Evolutionary conservation across 2,113 vertebrate genomes (phyloP), one percentile per base, ranked within the genome.

Genomic region (Aphyosemion australe): DNA sequence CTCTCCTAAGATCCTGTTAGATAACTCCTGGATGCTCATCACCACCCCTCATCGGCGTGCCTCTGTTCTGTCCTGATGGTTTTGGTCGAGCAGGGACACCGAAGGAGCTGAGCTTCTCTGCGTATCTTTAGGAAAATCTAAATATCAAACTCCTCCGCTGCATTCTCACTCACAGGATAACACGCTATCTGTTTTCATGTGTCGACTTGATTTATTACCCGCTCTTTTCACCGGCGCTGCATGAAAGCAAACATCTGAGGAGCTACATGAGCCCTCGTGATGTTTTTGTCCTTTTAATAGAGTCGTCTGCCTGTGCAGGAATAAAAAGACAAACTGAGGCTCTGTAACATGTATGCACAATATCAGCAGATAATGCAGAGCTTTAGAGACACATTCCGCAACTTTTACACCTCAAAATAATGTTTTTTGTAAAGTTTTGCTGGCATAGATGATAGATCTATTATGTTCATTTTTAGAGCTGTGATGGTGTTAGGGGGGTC

Each of bases 141-240:
- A 82, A 84, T 86, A 87, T 86, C 85, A 77, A 82, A 79, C 72
- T 84, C 66, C 65, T 73, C 79, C 74, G 34, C 78, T 51, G 69
- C 60, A n/a, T 82, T 65, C 61, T 56, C 58, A 81, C 80, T 88
- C 80, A 82, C 81, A 75, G 78, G 78, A 83, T 82, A 79, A 77
- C 61, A 66, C 83, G 68, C 78, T 85, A 88, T 88, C 87, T 85
- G 71, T 82, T 86, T 87, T 85, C 82, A 84, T 75, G 76, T 84
- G 84, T 89, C 85, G 69, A 49, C 75, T 89, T 89, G 87, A 90
- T 87, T 85, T 85, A 89, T 90, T 84, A 85, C 84, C 73, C 45
- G 62, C 56, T 76, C 76, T 79, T 74, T 79, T 74, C 60, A 72
- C 47, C 20, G 66, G 63, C 76, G 78, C 55, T 16, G 42, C 74